A percentile compares a stretch with the other conserved stretches of the same genome.
These are phyloP conservation scores for Bostrychus sinensis DNA, from an alignment of 2,113 vertebrate genomes.

Conservation along the genomic window DNA sequence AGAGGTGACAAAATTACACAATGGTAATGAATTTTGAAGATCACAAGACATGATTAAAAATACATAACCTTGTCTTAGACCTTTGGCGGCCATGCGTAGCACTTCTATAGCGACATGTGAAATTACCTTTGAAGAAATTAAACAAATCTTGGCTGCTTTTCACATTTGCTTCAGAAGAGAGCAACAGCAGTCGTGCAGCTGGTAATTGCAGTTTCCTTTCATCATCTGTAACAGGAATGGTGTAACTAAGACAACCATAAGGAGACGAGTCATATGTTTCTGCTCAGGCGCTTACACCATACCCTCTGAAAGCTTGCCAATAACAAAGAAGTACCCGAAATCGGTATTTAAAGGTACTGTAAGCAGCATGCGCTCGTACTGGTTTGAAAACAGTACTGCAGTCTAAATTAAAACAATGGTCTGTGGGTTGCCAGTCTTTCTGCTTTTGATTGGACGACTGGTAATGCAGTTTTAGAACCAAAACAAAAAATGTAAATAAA, in stretches of 20 bases:
- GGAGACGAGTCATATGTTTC: background rate
- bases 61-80: background rate
- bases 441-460: no score
- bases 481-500: no score
- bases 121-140: background rate
- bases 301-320: slow-evolving; percentile 8
- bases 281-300: background rate
- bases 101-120: background rate
- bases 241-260: slow-evolving; percentile 2
- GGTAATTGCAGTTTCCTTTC: background rate
- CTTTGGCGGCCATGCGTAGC: background rate
- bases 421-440: no score
- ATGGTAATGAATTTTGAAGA: background rate
- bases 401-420: no score
- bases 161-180: background rate
- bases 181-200: background rate
- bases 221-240: background rate
- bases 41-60: slow-evolving; percentile 4
- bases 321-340: slow-evolving; percentile 22
- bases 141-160: background rate
- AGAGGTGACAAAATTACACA: slow-evolving; percentile 1
- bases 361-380: no score
- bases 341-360: slow-evolving; percentile 32
- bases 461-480: no score
- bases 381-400: no score